Percentiles rank a stretch among this genome's conserved stretches.
Conservation (phyloP, 1,140 invertebrate genomes). For the Riptortus pedestris region DNA sequence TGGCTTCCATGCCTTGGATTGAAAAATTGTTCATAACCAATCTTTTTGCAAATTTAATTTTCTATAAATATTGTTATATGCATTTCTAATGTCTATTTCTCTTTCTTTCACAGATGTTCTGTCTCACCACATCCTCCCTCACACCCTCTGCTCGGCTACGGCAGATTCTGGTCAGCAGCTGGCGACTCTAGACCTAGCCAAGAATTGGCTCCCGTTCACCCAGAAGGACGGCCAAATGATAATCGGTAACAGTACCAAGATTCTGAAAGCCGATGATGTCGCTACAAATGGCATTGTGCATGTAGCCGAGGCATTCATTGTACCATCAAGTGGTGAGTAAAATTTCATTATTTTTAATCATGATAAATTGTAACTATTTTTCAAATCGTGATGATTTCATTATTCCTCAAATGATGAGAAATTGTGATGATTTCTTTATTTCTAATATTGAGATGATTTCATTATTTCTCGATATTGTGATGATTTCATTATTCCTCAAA, state of each 20-base stretch:
- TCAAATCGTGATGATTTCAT: neutral
- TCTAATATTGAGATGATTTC: no score
- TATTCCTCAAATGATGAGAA: no score
- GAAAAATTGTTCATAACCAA: no score
- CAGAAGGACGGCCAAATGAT: slow-evolving; percentile 38
- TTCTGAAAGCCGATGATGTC: slow-evolving; percentile 42
- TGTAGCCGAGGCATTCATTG: slow-evolving; percentile 43
- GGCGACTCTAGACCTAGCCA: slow-evolving; percentile 36
- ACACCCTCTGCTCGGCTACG: slow-evolving; percentile 43
- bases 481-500: no score
- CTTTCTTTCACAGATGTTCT: slow-evolving; percentile 37
- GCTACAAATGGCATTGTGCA: slow-evolving; percentile 48
- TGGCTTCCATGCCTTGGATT: no score
- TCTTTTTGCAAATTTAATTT: no score
- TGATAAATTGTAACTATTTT: neutral
- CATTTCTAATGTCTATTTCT: neutral
- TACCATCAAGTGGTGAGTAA: slow-evolving; percentile 41
- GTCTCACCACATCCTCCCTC: slow-evolving; percentile 43
- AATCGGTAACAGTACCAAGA: slow-evolving; percentile 37
- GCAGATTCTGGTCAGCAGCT: slow-evolving; percentile 36
- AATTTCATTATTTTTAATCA: neutral
- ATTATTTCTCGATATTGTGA: no score
- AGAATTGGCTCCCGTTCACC: slow-evolving; percentile 37
- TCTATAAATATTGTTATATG: no score
- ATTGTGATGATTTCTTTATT: no score